Base-by-base conservation (phyloP, 1,140 invertebrate species). In the Wasmannia auropunctata region DNA sequence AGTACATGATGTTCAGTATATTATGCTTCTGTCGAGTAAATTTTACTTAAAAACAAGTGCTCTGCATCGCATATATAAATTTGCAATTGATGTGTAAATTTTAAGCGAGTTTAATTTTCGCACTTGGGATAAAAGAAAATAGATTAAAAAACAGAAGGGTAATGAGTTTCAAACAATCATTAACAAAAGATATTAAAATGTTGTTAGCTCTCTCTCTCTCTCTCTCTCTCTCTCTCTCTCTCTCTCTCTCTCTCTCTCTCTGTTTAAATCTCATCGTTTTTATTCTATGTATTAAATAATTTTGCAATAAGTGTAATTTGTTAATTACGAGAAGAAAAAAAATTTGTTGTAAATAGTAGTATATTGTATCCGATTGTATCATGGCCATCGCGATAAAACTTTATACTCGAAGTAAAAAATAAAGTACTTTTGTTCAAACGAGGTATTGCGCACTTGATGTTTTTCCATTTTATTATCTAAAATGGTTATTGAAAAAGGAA, bases 41-140 rank as follows among this genome's bases (percentile, higher is more conserved):
- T 46, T 34, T 46, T 14, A 49, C 54, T 85, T 67, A 56, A 75
- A 85, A 86, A 72, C 56, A 34, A 8, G 16, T 69, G 8, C n/a
- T n/a, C 7, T 14, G 40, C 22, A 40, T 63, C 22, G 0, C 37
- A 67, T 51, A 49, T 25, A 19, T 56, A 14, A 49, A 49, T 49
- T 49, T 4, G 14, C 11, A 11, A 25, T 56, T 2, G 10, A 63
- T 63, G 11, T 5, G 2, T 46, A 28, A 37, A 58, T 58, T 37
- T 75, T 40, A 8, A 25, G 10, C 6, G 8, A 54, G 10, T 6
- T 74, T 51, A 51, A 54, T 34, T n/a, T 11, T 6, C 6, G 7
- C 14, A 7, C 25, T 75, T 22, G 14, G 7, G n/a, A 31, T 51
- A 10, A 14, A 22, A 34, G 5, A 56, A 75, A 56, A 56, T 22